Percentiles rank a stretch among this genome's conserved stretches.
Conservation (phyloP, 2,113 vertebrate genomes). For the Calypte anna region DNA sequence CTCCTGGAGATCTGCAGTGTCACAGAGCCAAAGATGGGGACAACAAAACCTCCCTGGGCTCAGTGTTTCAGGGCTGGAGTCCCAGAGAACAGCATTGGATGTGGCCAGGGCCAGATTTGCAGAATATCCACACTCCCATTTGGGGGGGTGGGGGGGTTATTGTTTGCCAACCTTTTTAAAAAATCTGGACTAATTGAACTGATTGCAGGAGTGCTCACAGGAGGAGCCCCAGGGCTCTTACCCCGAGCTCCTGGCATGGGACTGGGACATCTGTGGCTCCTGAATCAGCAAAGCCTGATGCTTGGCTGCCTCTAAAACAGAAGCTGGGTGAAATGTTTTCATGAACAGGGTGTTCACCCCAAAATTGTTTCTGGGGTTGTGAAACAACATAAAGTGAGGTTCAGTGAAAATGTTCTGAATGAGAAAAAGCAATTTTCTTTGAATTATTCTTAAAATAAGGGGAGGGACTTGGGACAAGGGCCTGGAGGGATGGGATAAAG, state of each 20-base stretch:
- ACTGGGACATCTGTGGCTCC: not conserved
- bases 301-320: not conserved
- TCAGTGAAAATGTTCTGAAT: not conserved
- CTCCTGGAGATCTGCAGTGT: constrained; percentile 2
- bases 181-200: not conserved
- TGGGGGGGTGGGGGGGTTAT: too few relatives aligned
- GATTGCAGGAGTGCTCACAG: not conserved
- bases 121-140: not conserved
- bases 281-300: not conserved
- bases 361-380: not conserved
- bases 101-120: not conserved
- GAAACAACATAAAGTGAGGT: not conserved
- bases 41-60: accelerated
- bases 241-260: not conserved
- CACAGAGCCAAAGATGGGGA: not conserved
- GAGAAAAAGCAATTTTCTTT: not conserved
- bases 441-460: too few relatives aligned
- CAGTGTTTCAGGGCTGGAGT: not conserved
- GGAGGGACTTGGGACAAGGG: too few relatives aligned
- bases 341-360: not conserved
- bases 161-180: not conserved
- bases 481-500: too few relatives aligned
- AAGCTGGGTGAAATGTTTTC: not conserved
- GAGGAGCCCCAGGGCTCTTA: not conserved
- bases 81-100: not conserved